Evolutionary conservation across 2,113 vertebrate species (phyloP).

Genomic region (Pseudolaguvia tuberculata): DNA sequence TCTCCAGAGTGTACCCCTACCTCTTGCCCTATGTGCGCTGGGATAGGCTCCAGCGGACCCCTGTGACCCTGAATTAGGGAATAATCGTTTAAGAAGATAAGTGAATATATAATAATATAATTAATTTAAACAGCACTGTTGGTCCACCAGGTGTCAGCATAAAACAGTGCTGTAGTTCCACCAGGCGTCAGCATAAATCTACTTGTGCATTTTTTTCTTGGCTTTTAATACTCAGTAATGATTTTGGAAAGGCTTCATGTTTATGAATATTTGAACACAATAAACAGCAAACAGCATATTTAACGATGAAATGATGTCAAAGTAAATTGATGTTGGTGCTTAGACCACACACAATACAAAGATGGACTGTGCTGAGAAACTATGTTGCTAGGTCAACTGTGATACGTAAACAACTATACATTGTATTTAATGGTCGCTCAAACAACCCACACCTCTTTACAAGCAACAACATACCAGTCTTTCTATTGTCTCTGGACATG

Average conservation of each 20-base stretch:
- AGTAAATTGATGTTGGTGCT: neutral
- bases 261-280: neutral
- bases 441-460: neutral
- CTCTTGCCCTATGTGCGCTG: too few species aligned
- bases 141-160: too few species aligned
- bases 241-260: neutral
- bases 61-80: too few species aligned
- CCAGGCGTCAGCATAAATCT: constrained; percentile 26
- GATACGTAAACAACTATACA: neutral
- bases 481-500: neutral
- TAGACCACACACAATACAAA: neutral
- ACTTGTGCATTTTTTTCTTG: neutral
- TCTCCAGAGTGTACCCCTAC: too few species aligned
- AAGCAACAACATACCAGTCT: too few species aligned
- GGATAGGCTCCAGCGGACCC: too few species aligned
- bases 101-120: too few species aligned
- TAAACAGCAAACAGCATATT: neutral
- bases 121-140: too few species aligned
- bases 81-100: too few species aligned
- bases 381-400: neutral
- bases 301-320: neutral
- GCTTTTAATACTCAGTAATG: neutral
- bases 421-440: neutral
- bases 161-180: constrained; percentile 22
- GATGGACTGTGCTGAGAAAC: neutral